Percentiles rank a stretch among this genome's conserved stretches.
Evolutionary conservation across 2,113 vertebrate species (phyloP).

Genomic region (Rostratula benghalensis): DNA sequence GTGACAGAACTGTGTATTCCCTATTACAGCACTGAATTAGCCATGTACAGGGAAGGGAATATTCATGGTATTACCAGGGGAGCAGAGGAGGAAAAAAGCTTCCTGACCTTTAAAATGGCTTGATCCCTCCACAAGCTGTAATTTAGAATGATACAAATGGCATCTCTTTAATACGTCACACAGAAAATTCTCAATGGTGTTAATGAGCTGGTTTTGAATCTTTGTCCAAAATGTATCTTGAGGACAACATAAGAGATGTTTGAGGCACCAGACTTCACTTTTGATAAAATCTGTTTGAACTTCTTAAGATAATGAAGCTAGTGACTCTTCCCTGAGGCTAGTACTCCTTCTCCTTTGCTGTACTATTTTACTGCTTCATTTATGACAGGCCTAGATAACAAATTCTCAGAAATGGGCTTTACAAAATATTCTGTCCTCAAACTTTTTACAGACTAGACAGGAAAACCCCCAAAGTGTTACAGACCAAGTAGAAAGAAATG

Average conservation of each 20-base stretch:
- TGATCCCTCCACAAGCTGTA: neutral
- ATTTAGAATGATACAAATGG: neutral
- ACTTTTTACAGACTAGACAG: neutral
- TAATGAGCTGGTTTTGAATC: neutral
- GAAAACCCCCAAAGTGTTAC: fast-evolving
- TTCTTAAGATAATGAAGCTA: neutral
- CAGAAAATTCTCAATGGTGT: neutral
- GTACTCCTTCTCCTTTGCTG: neutral
- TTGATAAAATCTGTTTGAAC: neutral
- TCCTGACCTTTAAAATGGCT: neutral
- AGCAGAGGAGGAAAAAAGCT: neutral
- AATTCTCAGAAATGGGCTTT: neutral
- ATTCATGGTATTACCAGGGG: neutral
- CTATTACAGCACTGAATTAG: neutral
- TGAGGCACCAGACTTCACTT: neutral
- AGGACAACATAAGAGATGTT: neutral
- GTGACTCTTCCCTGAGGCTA: neutral
- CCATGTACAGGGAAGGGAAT: neutral
- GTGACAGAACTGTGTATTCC: slow-evolving; percentile 21
- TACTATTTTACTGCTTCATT: neutral
- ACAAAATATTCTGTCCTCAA: neutral
- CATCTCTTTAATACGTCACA: neutral
- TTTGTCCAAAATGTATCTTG: neutral
- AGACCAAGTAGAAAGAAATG: neutral
- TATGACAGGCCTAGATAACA: neutral